Evolutionary conservation across 2,888 invertebrate species (phyloP), one percentile per base, ranked within the genome.

Genomic region (Microctonus brassicae): DNA sequence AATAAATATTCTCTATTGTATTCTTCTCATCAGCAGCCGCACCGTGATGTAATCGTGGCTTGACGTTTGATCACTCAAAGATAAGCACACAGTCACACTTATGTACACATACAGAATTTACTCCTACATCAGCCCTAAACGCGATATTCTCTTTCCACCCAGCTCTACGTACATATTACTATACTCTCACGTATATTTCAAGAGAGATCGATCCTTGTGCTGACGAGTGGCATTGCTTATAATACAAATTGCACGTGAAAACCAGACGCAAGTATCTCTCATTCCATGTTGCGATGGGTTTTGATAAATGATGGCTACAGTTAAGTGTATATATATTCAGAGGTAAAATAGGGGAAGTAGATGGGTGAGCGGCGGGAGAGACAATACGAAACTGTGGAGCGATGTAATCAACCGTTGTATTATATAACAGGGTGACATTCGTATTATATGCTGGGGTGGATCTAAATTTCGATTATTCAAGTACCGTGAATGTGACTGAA

Each of bases 381-480:
- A 34, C 60, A 33, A 60, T 20, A 34, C 34, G 34, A 34, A 42
- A 29, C 77, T 70, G 20, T 47, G 9, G 47, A 47, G 47, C 81
- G 81, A 80, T 82, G 83, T 84, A 83, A 84, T 85, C 84, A 84
- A 82, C 79, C 84, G 81, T 83, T 83, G 81, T 83, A 82, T 84
- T 83, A 83, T 84, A 83, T 81, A 36, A 82, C 81, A 79, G 80
- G 80, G 82, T 82, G 84, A 81, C 83, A 81, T 76, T 76, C 76
- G 73, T 79, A 81, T 81, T 80, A 81, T 77, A 73, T 77, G 79
- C 13, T 24, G 61, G 80, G 82, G 70, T 75, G 70, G 58, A 47
- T 63, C 62, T 39, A 55, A 36, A 64, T 70, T 75, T 72, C 66
- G 65, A 73, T 76, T 69, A 72, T 73, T 73, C 47, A 47, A 47